phyloP scores from a whole-genome alignment of 2,797 vertebrate species.

The Carcharodon carcharias region DNA sequence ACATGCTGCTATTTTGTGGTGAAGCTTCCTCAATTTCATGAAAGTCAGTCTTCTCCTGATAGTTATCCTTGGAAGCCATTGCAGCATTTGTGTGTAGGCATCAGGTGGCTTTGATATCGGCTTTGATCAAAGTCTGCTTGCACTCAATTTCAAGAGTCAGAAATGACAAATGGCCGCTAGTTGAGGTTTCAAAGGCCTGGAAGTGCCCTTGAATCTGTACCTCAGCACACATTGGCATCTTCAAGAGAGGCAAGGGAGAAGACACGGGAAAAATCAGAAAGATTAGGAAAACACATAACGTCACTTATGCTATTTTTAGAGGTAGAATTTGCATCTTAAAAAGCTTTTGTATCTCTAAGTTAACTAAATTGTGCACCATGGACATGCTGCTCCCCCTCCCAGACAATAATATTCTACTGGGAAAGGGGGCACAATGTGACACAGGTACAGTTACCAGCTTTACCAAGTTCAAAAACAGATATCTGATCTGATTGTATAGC shows the following conservation, averaged over 20 bases:
- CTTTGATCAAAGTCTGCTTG: background rate
- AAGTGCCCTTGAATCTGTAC: background rate
- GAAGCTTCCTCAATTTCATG: background rate
- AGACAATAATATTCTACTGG: background rate
- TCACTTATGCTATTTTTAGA: background rate
- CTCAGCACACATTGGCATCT: background rate
- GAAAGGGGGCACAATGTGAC: background rate
- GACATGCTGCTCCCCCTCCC: background rate
- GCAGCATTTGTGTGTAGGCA: background rate
- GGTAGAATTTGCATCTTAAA: background rate
- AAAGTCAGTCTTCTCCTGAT: background rate
- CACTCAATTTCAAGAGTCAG: background rate
- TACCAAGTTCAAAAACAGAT: background rate
- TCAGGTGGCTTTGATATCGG: background rate
- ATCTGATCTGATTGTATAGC: too few species aligned
- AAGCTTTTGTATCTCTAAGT: background rate
- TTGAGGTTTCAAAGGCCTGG: background rate
- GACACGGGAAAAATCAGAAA: background rate
- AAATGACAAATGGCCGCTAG: background rate
- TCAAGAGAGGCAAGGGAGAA: background rate
- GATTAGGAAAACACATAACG: background rate
- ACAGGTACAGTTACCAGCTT: background rate
- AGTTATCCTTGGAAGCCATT: background rate
- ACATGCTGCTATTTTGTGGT: background rate
- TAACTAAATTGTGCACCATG: background rate